These are phyloP conservation scores for Drosophila pandora DNA, from an alignment of 1,140 invertebrate genomes.

Conservation along the genomic window DNA sequence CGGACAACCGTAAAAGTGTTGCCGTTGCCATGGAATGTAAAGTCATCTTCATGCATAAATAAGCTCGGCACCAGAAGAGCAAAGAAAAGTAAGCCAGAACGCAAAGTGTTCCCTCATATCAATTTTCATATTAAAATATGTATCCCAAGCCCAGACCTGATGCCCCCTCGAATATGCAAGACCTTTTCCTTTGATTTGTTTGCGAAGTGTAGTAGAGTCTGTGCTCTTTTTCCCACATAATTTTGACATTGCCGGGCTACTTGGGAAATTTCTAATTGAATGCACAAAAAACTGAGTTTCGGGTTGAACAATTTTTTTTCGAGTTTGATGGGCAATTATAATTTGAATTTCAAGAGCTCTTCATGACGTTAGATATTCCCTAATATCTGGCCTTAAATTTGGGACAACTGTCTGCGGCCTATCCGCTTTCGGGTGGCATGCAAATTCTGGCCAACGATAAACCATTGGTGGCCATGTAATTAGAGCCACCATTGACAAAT, in stretches of 20 bases:
- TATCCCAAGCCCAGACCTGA: conserved; percentile 13
- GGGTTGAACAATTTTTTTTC: conserved; percentile 6
- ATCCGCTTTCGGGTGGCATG: conserved; percentile 5
- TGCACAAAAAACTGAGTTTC: conserved; percentile 48
- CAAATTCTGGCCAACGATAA: conserved; percentile 30
- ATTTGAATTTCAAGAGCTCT: conserved; percentile 7
- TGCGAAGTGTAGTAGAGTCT: conserved; percentile 22
- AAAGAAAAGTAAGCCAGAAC: conserved; percentile 24
- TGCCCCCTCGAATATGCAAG: not conserved
- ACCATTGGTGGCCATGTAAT: conserved; percentile 38
- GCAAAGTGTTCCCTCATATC: conserved; percentile 63
- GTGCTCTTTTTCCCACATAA: conserved; percentile 64
- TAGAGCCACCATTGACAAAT: conserved; percentile 48
- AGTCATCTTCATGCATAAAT: conserved; percentile 81
- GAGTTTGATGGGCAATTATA: conserved; percentile 15
- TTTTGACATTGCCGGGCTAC: conserved; percentile 49
- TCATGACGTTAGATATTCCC: too few relatives aligned
- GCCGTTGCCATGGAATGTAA: conserved; percentile 72
- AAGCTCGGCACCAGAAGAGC: conserved; percentile 48
- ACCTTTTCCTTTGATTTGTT: conserved; percentile 62
- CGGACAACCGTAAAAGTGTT: conserved; percentile 79
- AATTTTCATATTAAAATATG: conserved; percentile 80
- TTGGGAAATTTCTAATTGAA: conserved; percentile 73
- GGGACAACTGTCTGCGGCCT: not conserved
- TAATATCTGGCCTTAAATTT: not conserved